Evolutionary conservation across 2,113 vertebrate species (phyloP).

Genomic region (rabbit (Oryctolagus cuniculus)): DNA sequence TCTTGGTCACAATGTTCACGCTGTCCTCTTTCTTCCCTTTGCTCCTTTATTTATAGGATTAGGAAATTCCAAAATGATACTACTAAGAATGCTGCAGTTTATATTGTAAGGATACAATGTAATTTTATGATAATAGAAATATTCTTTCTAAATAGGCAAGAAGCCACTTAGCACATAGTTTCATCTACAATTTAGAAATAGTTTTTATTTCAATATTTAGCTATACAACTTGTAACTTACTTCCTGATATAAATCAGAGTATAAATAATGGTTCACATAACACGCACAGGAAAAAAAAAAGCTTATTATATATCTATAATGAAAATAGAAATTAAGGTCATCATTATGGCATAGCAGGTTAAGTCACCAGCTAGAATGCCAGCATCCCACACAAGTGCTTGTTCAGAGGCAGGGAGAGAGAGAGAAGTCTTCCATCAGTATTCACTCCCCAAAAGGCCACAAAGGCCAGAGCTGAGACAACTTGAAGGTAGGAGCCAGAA

Average conservation of each 20-base stretch:
- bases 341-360: no score
- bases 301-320: background rate
- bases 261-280: background rate
- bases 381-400: no score
- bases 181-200: background rate
- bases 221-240: background rate
- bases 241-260: conserved; percentile 14
- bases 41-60: background rate
- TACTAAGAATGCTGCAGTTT: background rate
- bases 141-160: conserved; percentile 1
- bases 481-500: no score
- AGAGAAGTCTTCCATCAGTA: no score
- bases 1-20: background rate
- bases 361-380: no score
- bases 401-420: no score
- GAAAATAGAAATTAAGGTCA: no score
- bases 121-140: background rate
- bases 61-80: background rate
- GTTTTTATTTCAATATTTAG: conserved; percentile 42
- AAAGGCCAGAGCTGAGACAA: no score
- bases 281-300: background rate
- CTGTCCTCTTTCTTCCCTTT: background rate
- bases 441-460: no score
- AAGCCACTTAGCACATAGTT: background rate
- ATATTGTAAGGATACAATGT: background rate